Evolutionary conservation across 2,888 invertebrate species (phyloP).

Genomic region (Urechis unicinctus): DNA sequence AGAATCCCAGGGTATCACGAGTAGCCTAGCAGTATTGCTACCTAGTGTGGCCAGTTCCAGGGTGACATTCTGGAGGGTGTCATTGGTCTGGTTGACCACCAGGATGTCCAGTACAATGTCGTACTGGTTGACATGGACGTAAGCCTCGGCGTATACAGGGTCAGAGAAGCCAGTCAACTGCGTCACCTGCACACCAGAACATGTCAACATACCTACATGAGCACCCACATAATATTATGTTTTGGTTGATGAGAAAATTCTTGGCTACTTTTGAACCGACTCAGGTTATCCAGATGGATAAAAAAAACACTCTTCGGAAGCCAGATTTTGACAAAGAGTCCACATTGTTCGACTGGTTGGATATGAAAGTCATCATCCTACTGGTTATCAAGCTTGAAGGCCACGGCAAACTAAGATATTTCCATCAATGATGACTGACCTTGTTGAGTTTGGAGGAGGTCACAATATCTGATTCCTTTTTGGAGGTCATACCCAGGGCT

Average conservation of each 20-base stretch:
- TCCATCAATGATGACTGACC: too few species aligned
- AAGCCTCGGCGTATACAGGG: constrained; percentile 99
- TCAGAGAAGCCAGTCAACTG: constrained; percentile 98
- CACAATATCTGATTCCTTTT: constrained; percentile 53
- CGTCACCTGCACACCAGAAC: constrained; percentile 58
- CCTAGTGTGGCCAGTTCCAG: constrained; percentile 90
- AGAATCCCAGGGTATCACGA: neutral
- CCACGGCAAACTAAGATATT: too few species aligned
- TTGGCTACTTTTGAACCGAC: too few species aligned
- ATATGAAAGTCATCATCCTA: too few species aligned
- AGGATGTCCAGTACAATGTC: constrained; percentile 97
- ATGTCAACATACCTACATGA: neutral
- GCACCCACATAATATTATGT: neutral
- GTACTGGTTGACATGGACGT: constrained; percentile 84
- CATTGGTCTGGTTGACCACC: constrained; percentile 86
- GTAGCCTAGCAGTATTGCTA: constrained; percentile 15
- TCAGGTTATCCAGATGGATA: neutral
- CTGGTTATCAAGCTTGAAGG: too few species aligned
- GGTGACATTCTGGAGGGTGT: constrained; percentile 96
- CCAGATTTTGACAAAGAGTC: too few species aligned
- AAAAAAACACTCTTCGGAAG: too few species aligned
- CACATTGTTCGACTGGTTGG: too few species aligned
- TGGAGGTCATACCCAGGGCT: constrained; percentile 63
- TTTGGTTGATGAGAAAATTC: neutral
- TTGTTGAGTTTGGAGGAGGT: constrained; percentile 58